A percentile compares a stretch with the other conserved stretches of the same genome.
These are phyloP conservation scores for Parotia lawesii DNA, from an alignment of 2,113 vertebrate species.

Conservation along the genomic window DNA sequence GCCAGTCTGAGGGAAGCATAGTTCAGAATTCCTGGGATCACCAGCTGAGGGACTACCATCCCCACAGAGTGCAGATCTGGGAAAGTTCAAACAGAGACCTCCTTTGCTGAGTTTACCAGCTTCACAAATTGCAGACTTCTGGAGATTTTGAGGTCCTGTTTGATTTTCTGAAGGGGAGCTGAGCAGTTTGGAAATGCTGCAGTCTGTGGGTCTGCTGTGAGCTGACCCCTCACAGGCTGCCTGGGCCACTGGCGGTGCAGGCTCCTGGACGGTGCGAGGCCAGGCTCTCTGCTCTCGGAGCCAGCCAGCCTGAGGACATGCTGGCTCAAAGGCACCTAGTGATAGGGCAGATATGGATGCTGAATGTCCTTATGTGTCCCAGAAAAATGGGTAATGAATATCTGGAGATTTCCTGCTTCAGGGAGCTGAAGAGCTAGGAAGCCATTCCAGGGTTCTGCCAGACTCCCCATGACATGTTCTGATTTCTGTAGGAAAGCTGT, in stretches of 20 bases:
- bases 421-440: not conserved
- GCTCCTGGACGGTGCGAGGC: accelerated
- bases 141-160: not conserved
- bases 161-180: not conserved
- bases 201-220: not conserved
- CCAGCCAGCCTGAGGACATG: not conserved
- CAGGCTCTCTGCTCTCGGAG: not conserved
- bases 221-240: not conserved
- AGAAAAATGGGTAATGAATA: not conserved
- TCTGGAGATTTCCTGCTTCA: not conserved
- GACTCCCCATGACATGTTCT: not conserved
- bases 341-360: not conserved
- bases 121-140: not conserved
- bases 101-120: not conserved
- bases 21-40: not conserved
- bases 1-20: not conserved
- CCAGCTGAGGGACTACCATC: not conserved
- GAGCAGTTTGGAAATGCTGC: not conserved
- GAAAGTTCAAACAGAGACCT: not conserved
- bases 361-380: not conserved
- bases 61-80: too few species aligned
- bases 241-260: not conserved
- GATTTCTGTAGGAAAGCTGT: not conserved
- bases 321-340: not conserved
- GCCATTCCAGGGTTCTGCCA: not conserved